Base-by-base conservation (phyloP, 2,888 invertebrate genomes). In the Phalera bucephala region DNA sequence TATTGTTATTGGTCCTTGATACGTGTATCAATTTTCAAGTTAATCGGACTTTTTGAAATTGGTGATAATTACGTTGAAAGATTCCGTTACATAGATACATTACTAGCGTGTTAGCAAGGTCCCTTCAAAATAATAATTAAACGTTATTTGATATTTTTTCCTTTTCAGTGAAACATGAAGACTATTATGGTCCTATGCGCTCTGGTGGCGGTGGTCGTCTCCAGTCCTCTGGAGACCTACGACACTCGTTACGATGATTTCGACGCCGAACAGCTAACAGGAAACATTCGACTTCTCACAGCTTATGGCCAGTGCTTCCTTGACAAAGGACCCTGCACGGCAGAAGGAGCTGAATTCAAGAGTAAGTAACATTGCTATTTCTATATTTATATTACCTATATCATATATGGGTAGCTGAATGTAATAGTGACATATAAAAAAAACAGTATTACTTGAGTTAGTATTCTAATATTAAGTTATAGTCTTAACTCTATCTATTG, bases 271-370 rank as follows among this genome's bases (percentile, higher is more conserved):
- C 91, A 92, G 57, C 85, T 95, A 55, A 81, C 94, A 0, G 75
- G 64, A 0, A 95, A 93, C 66, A 80, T 90, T 2, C 91, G 95
- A 12, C 79, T 95, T 15, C 81, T 95, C 3, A 92, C 91, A 55
- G 92, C 90, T 63, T 95, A 95, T 57, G 88, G 92, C 14, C 92
- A 93, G 29, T 95, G 95, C 64, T 87, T 95, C 66, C 79, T 95
- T 45, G 91, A 85, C 2, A 64, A 84, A 31, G 93, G 93, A 11
- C 92, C 91, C 2, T 95, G 95, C 72, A 94, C 94, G 0, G 72
- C 93, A 11, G 95, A 95, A 63, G 95, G 92, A 40, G 73, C 80
- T 22, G 93, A 93, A 72, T 89, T 95, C 7, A 95, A 93, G 84
- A 91, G 95, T 95, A 78, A 91, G 91, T 48, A 15, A 19, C 17